Evolutionary conservation across 2,113 vertebrate genomes (phyloP), one percentile per base, ranked within the genome.

Genomic region (Gallinago paraguaiae): DNA sequence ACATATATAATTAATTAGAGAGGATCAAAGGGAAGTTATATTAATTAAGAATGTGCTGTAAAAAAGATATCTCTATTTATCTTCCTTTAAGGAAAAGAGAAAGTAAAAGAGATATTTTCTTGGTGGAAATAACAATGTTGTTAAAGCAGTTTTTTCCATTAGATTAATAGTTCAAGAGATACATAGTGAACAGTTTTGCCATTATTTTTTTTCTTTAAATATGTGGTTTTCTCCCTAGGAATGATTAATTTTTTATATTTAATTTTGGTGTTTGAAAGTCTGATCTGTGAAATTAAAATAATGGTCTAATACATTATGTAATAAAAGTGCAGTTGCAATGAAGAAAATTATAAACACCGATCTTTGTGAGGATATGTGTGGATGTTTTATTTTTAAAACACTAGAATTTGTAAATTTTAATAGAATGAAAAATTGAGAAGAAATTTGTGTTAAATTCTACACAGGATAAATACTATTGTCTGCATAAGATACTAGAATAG

Each of bases 41-140:
- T 48, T 53, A 88, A 90, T 67, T 81, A 84, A 71, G 74, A 50
- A 59, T 22, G 9, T 84, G 13, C 10, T 67, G 3, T 41, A 16
- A 77, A 87, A 82, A 45, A 19, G 1, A 37, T 33, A 9, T 77
- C 7, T 78, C 8, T 39, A 19, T 65, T 57, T 65, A 31, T 82
- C 19, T 88, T 88, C 11, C 7, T 39, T 22, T 63, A 43, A 54
- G 19, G 13, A 59, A 63, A 87, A 68, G 39, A 75, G 3, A 77
- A 86, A 60, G 2, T 17, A 39, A 69, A 60, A 67, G 6, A 69
- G 6, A 41, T 0, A 43, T 68, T 79, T 85, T 60, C 6, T 59
- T 39, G 4, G 53, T 46, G 30, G 45, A 83, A 90, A 57, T 23
- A 64, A 35, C 3, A 5, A 13, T 0, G 0, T 59, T 56, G 17